Base-by-base conservation (phyloP, 2,113 vertebrate genomes). In the Pseudorhombus dupliciocellatus region DNA sequence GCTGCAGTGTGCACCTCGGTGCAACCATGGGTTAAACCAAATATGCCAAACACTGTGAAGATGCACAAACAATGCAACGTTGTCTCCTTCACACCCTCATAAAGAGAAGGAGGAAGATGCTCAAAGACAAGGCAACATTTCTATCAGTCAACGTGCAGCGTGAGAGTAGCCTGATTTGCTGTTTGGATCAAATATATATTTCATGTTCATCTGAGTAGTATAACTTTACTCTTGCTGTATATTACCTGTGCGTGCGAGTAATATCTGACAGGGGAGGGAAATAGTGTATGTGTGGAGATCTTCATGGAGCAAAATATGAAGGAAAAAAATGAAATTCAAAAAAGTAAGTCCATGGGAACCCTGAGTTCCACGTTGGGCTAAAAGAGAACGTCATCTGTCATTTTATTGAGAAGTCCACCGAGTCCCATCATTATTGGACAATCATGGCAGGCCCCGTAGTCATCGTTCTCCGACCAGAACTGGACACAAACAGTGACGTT, bases 371-470 rank as follows among this genome's bases (percentile, higher is more conserved):
- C 18, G 8, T 26, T 37, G 60, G 55, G 52, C 67, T 73, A 37
- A 34, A 76, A 60, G 30, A 67, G 56, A 53, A 81, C 77, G 73
- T 83, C 80, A 77, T 81, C 52, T 52, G 60, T 60, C 53, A 71
- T 72, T 84, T 80, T 78, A 55, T 55, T 69, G 73, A 77, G 60
- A 80, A 37, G 60, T 70, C 74, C 71, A 76, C 66, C 58, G 50
- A 77, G 75, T 81, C 72, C 66, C 72, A 51, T 88, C 77, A 84
- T 81, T 81, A 85, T 79, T 57, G 73, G 56, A 83, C 80, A 71
- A 80, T 83, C 70, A 76, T 59, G 72, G 66, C 73, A 31, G 66
- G 28, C 44, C 80, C 75, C 22, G 64, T 65, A 81, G 77, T 81
- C 84, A 72, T 83, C 44, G 10, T 52, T 74, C 54, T 56, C 55